phyloP scores from a whole-genome alignment of 2,797 vertebrate genomes.

The Chaetodon trifasciatus region DNA sequence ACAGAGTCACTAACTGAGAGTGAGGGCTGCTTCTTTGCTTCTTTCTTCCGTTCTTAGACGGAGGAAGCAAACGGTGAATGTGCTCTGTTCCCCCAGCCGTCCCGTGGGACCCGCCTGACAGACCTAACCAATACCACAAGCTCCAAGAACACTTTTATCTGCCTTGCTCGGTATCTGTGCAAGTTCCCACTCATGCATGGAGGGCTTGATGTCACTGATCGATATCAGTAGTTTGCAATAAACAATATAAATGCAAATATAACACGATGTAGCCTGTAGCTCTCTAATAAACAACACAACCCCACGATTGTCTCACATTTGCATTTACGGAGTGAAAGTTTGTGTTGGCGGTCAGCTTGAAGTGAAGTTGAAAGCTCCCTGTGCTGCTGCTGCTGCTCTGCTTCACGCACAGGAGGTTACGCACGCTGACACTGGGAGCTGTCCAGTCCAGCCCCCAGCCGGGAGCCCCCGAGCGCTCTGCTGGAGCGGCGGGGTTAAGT shows the following conservation, averaged over 20 bases:
- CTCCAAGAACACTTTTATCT: not conserved
- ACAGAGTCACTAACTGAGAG: slow-evolving; percentile 32
- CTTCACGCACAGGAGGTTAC: not conserved
- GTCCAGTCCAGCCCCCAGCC: not conserved
- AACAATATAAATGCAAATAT: not conserved
- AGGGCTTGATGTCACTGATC: not conserved
- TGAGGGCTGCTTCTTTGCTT: not conserved
- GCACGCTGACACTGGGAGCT: not conserved
- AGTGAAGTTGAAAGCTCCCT: not conserved
- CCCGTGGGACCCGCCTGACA: not conserved
- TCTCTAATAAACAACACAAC: rapidly evolving
- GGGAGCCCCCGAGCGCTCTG: not conserved
- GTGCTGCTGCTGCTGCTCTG: not conserved
- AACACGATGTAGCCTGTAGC: too few relatives aligned
- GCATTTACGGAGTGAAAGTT: not conserved
- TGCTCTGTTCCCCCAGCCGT: not conserved
- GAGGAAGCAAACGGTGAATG: not conserved
- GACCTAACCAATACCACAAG: not conserved
- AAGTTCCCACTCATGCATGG: not conserved
- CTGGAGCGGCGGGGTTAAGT: slow-evolving; percentile 27
- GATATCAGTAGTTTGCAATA: not conserved
- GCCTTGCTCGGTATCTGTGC: not conserved
- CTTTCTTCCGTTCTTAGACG: not conserved
- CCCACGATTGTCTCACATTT: not conserved
- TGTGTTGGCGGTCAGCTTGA: not conserved